Evolutionary conservation across 2,797 vertebrate species (phyloP), one percentile per base, ranked within the genome.

Genomic region (Perodicticus potto): DNA sequence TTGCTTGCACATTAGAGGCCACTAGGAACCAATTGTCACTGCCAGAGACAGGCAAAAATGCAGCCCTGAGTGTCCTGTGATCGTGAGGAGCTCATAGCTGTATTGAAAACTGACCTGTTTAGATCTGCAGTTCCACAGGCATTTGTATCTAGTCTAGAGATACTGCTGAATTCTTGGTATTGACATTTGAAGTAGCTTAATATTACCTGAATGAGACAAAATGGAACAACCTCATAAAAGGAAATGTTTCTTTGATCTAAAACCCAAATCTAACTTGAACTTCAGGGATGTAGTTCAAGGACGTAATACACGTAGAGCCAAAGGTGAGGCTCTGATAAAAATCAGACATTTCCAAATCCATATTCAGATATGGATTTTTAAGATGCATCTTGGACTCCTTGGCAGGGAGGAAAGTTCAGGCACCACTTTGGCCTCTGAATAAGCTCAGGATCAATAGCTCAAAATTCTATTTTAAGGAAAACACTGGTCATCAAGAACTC

Each of bases 1-100:
- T 95, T 97, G 93, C 65, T 95, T 96, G 87, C 95, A 97, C 89
- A 96, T 96, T 96, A 89, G 96, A 89, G 86, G 89, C 87, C 94
- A 93, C 85, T 90, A 78, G 74, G 29, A 96, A 81, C 65, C 73
- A 81, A 93, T 93, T 92, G 86, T 94, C 93, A 86, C 55, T 78
- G 65, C 87, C 86, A 81, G 86, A 77, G 34, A 91, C 65, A 72
- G 94, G 88, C 43, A 32, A 73, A 67, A 91, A 88, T 57, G 69
- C 25, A 49, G 40, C n/a, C 55, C 57, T 91, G 2, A 0, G 72
- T 69, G 45, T 91, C 70, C 63, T 61, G 9, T 53, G 90, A 57
- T 32, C 40, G 3, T 14, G 27, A 69, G 32, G 32, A 69, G 49
- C 40, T 65, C 27, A 27, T 14, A 11, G 32, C 37, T 91, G 67